Conservation (phyloP, 2,113 vertebrate genomes). For the Sisor rabdophorus region DNA sequence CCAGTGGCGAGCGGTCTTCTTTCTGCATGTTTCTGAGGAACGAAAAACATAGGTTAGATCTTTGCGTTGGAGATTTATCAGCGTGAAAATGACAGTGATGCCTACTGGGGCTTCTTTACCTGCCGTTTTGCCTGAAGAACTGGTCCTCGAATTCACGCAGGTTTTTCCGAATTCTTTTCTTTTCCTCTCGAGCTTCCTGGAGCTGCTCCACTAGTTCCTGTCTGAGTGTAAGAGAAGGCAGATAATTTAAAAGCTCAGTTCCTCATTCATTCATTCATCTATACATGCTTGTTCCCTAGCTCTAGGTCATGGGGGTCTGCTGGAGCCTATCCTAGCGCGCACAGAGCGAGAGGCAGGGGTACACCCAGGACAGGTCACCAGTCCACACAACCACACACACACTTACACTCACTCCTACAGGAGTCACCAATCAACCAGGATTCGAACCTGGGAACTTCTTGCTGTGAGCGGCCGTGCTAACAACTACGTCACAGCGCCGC, state of each 20-base stretch:
- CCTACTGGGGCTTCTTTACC: conserved; percentile 65
- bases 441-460: too few relatives aligned
- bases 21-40: conserved; percentile 85
- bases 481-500: too few relatives aligned
- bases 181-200: conserved; percentile 91
- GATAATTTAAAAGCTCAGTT: neutral
- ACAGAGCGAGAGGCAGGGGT: too few relatives aligned
- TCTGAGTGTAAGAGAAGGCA: conserved; percentile 60
- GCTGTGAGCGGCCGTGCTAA: too few relatives aligned
- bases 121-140: conserved; percentile 93
- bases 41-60: neutral
- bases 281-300: too few relatives aligned
- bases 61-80: neutral
- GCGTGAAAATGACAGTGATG: neutral
- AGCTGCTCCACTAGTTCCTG: conserved; percentile 92
- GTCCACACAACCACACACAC: too few relatives aligned
- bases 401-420: too few relatives aligned
- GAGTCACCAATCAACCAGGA: too few relatives aligned
- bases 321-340: too few relatives aligned
- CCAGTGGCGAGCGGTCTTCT: conserved; percentile 89
- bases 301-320: too few relatives aligned
- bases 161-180: conserved; percentile 89
- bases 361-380: too few relatives aligned
- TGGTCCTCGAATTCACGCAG: conserved; percentile 95
- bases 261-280: too few relatives aligned